phyloP scores from a whole-genome alignment of 2,113 vertebrate species.

The Myrmophylax atrothorax region DNA sequence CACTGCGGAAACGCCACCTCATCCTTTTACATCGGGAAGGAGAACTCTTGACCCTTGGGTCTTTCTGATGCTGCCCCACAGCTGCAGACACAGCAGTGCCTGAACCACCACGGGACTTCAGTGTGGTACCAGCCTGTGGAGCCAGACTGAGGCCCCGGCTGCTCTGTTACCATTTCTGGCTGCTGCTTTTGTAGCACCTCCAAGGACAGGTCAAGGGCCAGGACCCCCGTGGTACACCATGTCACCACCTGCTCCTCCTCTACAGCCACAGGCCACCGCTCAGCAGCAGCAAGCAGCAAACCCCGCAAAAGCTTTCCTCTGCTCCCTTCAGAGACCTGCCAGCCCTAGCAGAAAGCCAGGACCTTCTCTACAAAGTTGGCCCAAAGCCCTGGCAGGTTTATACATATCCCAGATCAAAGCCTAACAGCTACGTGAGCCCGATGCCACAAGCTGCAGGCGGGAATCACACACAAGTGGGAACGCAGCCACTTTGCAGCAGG shows the following conservation, averaged over 20 bases:
- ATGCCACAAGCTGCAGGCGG: constrained; percentile 1
- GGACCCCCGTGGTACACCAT: background rate
- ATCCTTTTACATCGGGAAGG: constrained; percentile 12
- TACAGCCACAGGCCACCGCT: background rate
- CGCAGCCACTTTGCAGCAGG: background rate
- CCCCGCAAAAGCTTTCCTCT: background rate
- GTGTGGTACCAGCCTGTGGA: fast-evolving
- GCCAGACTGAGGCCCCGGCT: background rate
- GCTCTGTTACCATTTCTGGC: background rate
- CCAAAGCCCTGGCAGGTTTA: background rate
- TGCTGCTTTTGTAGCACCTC: background rate
- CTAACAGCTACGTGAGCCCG: background rate
- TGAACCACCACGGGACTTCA: background rate
- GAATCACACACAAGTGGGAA: background rate
- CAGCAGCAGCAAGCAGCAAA: background rate
- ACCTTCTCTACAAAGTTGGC: background rate
- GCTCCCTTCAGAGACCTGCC: background rate
- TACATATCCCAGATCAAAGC: constrained; percentile 35
- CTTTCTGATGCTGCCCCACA: background rate
- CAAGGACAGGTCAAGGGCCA: background rate
- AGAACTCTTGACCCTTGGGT: background rate
- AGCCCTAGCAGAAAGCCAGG: background rate
- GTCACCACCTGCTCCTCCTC: background rate
- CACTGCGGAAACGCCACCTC: constrained; percentile 42
- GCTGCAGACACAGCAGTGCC: background rate